Conservation (phyloP, 2,113 vertebrate species). For the Sminthopsis crassicaudata region DNA sequence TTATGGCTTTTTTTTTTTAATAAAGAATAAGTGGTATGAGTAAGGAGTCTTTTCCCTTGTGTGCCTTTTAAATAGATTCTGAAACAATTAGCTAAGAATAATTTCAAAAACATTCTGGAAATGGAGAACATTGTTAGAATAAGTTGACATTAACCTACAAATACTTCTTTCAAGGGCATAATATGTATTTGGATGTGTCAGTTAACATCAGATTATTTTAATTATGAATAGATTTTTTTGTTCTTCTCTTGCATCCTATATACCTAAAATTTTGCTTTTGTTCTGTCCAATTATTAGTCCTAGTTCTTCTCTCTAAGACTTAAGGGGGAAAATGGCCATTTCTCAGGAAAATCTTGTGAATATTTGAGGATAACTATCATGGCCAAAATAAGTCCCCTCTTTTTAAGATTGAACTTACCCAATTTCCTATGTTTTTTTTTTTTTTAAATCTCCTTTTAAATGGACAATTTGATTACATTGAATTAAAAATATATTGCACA, state of each 20-base stretch:
- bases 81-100: background rate
- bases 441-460: background rate
- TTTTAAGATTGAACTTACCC: background rate
- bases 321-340: background rate
- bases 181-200: background rate
- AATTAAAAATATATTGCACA: too few relatives aligned
- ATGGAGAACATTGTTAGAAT: background rate
- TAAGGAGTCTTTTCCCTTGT: background rate
- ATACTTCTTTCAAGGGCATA: background rate
- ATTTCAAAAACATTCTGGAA: background rate
- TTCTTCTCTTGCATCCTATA: background rate
- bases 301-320: background rate
- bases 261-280: background rate
- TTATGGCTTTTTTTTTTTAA: background rate
- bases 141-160: background rate
- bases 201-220: background rate
- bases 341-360: background rate
- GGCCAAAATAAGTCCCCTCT: background rate
- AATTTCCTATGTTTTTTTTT: background rate
- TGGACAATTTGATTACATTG: too few relatives aligned
- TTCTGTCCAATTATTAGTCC: background rate
- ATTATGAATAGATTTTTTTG: background rate
- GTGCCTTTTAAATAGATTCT: background rate
- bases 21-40: background rate
- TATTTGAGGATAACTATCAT: background rate